Evolutionary conservation across 2,113 vertebrate genomes (phyloP).

Genomic region (Tor tambroides): DNA sequence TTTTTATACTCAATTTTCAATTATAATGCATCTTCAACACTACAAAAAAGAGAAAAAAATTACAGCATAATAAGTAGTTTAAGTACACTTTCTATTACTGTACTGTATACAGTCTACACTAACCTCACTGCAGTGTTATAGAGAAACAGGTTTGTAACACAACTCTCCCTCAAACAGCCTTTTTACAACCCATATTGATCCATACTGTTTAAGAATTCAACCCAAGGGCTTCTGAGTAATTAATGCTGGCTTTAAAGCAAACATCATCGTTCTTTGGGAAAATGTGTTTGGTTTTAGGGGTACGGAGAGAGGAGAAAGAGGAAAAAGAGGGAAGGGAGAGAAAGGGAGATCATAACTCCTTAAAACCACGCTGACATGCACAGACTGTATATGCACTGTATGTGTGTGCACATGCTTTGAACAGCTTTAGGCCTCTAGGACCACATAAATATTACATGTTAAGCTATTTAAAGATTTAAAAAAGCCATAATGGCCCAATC

Average conservation of each 20-base stretch:
- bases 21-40: neutral
- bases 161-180: constrained; percentile 35
- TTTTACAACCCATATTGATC: constrained; percentile 54
- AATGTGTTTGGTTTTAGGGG: constrained; percentile 37
- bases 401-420: neutral
- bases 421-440: neutral
- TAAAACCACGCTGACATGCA: constrained; percentile 24
- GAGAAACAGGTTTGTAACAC: constrained; percentile 32
- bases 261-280: constrained; percentile 45
- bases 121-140: neutral
- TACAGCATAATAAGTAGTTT: neutral
- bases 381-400: neutral
- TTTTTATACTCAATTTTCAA: neutral
- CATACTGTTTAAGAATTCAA: constrained; percentile 43
- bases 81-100: neutral
- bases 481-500: neutral
- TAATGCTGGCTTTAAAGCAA: constrained; percentile 50
- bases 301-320: neutral
- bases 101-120: neutral
- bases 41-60: neutral
- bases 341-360: neutral
- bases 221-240: constrained; percentile 47
- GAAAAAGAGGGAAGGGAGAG: neutral
- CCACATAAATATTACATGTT: neutral
- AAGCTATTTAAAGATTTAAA: neutral